A percentile compares a stretch with the other conserved stretches of the same genome.
Evolutionary conservation across 2,113 vertebrate genomes (phyloP).

Genomic region (Pelecanus crispus): DNA sequence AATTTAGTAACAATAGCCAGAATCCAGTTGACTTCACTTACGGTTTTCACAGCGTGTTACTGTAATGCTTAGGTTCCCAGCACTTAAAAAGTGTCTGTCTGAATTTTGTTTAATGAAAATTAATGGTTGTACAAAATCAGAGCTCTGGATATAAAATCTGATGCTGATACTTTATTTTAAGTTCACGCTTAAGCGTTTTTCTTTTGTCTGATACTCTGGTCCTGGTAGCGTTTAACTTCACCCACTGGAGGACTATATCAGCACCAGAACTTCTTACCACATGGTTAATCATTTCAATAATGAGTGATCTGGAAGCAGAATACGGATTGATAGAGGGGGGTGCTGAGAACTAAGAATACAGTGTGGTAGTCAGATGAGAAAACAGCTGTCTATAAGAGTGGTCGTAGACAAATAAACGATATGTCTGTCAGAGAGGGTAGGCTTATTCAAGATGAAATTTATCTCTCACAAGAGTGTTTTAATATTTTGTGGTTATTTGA

Average conservation of each 20-base stretch:
- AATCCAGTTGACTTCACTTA: not conserved
- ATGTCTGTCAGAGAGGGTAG: conserved; percentile 29
- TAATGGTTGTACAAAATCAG: not conserved
- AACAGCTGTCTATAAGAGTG: conserved; percentile 59
- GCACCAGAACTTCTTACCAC: not conserved
- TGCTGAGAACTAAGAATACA: conserved; percentile 23
- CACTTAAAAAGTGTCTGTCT: not conserved
- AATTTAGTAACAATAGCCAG: not conserved
- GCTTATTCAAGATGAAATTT: conserved; percentile 65
- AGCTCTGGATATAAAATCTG: not conserved
- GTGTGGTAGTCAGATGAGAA: conserved; percentile 50
- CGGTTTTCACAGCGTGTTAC: not conserved
- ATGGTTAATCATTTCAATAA: not conserved
- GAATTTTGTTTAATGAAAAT: not conserved
- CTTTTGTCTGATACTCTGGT: not conserved
- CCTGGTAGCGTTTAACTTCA: not conserved
- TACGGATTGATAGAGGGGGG: not conserved
- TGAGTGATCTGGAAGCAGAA: conserved; percentile 19
- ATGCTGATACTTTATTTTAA: not conserved
- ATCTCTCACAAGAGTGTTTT: conserved; percentile 59
- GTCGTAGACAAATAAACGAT: conserved; percentile 58
- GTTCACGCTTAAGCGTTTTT: not conserved
- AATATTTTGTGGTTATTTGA: conserved; percentile 72
- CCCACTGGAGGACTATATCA: not conserved
- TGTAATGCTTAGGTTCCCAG: not conserved